Evolutionary conservation across 1,140 invertebrate species (phyloP), one percentile per base, ranked within the genome.

Genomic region (Adelges cooleyi): DNA sequence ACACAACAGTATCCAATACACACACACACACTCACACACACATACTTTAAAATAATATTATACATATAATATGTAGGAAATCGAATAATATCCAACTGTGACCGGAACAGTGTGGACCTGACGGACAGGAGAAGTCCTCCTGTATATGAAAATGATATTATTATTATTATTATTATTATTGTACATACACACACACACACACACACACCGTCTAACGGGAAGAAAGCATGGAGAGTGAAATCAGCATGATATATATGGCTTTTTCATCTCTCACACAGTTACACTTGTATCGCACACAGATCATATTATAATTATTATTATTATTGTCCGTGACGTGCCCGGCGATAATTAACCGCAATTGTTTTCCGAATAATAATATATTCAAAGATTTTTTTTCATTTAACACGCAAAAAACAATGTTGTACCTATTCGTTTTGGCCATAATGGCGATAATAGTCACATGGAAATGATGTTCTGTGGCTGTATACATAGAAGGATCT

Each of bases 181-280:
- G n/a, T n/a, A n/a, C n/a, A n/a, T n/a, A n/a, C n/a, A n/a, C n/a
- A n/a, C n/a, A n/a, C n/a, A n/a, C n/a, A n/a, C n/a, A n/a, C n/a
- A n/a, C n/a, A n/a, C n/a, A n/a, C n/a, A n/a, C n/a, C 8, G 15
- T 23, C 11, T 40, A 42, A 56, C 9, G 33, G 11, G 51, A 18
- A 54, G 52, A 54, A 54, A 54, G 33, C 52, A 54, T 54, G 22
- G 20, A 22, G n/a, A 53, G 52, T 54, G 52, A 54, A 54, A 54
- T 40, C 20, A 54, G 18, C 33, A 53, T 36, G 29, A 40, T 33
- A 33, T 11, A 33, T 23, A 18, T 36, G 10, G 9, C 18, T 18
- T 40, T 33, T 33, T 33, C 29, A 33, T 33, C 40, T n/a, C n/a
- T 38, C 13, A 13, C 36, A 38, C 13, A 38, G 13, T 38, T n/a